Evolutionary conservation across 2,113 vertebrate species (phyloP).

Genomic region (Chamaea fasciata): DNA sequence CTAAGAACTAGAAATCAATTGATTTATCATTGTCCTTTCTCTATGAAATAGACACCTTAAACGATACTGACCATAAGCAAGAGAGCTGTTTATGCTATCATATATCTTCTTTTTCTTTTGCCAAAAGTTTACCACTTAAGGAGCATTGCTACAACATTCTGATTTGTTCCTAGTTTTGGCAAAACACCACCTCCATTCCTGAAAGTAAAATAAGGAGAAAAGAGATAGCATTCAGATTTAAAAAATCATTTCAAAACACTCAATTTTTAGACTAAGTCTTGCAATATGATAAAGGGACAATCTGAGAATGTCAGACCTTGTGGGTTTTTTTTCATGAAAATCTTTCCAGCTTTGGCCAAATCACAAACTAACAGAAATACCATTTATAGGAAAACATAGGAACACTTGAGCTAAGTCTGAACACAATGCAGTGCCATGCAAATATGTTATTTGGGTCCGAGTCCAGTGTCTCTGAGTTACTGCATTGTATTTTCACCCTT

Average conservation of each 20-base stretch:
- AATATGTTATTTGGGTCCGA: background rate
- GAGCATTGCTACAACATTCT: background rate
- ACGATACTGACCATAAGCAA: background rate
- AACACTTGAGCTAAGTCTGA: background rate
- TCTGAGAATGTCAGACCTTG: background rate
- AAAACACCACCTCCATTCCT: background rate
- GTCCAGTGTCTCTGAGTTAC: background rate
- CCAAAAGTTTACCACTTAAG: background rate
- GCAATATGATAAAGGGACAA: background rate
- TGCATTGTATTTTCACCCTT: background rate
- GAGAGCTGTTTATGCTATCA: background rate
- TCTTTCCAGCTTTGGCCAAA: background rate
- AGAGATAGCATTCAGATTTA: background rate
- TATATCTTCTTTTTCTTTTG: background rate
- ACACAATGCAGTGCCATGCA: background rate
- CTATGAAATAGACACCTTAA: background rate
- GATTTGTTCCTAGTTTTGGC: background rate
- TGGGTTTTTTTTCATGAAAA: background rate
- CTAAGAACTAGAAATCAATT: background rate
- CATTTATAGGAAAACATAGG: background rate
- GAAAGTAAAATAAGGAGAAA: background rate
- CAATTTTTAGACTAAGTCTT: background rate
- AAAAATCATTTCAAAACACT: background rate
- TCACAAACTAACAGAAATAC: background rate
- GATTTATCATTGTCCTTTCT: background rate